phyloP scores from a whole-genome alignment of 2,888 invertebrate genomes.

The Cerastoderma edule region DNA sequence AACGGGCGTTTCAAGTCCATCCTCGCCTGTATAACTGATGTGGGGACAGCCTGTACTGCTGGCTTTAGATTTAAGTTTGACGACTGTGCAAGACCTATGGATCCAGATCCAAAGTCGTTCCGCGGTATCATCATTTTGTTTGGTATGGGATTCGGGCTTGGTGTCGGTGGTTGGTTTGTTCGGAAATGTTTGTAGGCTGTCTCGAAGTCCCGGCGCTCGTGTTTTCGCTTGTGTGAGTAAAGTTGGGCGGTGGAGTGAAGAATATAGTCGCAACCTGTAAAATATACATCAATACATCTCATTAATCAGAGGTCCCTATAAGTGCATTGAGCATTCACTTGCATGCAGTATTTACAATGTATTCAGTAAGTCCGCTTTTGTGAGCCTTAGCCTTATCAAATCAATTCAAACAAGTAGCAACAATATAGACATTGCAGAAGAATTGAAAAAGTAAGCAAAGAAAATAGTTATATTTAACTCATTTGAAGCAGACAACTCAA shows the following conservation, averaged over 20 bases:
- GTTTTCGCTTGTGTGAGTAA: constrained; percentile 98
- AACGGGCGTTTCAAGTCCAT: constrained; percentile 39
- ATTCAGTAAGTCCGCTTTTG: too few relatives aligned
- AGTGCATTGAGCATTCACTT: too few relatives aligned
- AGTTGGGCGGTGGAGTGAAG: constrained; percentile 98
- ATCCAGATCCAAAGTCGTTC: constrained; percentile 35
- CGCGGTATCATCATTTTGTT: constrained; percentile 37
- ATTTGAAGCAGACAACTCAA: too few relatives aligned
- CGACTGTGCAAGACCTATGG: constrained; percentile 8
- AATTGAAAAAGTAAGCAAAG: too few relatives aligned
- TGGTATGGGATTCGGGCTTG: constrained; percentile 14
- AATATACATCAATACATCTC: too few relatives aligned
- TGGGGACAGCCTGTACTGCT: constrained; percentile 21
- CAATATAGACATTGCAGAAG: too few relatives aligned
- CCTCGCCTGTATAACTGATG: constrained; percentile 25
- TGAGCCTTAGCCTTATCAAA: too few relatives aligned
- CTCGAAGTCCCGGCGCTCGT: constrained; percentile 91
- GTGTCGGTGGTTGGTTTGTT: constrained; percentile 84
- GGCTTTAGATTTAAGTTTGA: not conserved
- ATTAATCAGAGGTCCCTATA: too few relatives aligned
- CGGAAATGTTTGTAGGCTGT: constrained; percentile 92
- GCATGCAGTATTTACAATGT: too few relatives aligned
- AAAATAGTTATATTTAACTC: too few relatives aligned
- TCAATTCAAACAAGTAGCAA: too few relatives aligned
- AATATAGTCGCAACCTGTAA: constrained; percentile 92